Base-by-base conservation (phyloP, 2,113 vertebrate species). In the Lycocorax pyrrhopterus region DNA sequence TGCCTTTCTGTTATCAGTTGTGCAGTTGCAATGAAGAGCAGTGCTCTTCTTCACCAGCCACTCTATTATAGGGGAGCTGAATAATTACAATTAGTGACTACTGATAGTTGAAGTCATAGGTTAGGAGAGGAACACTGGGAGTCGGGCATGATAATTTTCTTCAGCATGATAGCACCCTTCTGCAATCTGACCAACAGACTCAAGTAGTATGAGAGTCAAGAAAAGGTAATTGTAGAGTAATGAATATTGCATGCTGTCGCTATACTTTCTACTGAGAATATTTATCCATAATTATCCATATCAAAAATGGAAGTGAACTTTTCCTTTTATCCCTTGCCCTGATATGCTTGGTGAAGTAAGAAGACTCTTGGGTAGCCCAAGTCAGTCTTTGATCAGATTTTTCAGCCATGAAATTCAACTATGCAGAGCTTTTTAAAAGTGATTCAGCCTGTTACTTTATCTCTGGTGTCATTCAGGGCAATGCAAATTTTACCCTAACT, bases 341-440 rank as follows among this genome's bases (percentile, higher is more conserved):
- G 39, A 39, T 90, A 43, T 16, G 2, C 19, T 74, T 46, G 17
- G 21, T 51, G 43, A 89, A 47, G 46, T 64, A 71, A 80, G 75
- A 89, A 66, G 67, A 44, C 11, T 79, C n/a, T 23, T 62, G 21
- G 13, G n/a, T 73, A 89, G 23, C 30, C 25, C 67, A 82, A 73
- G n/a, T 46, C 46, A 87, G 29, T 35, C 83, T 95, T 96, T 95
- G 80, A 86, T 94, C 69, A 78, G 60, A 56, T 26, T 91, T 95
- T 51, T 83, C 12, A 79, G 27, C 47, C 20, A 32, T 71, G 39
- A 83, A 88, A 53, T 87, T 82, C 35, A 76, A 23, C 51, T 66
- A 23, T 8, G 12, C 22, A 88, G 51, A 62, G 47, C 39, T 85
- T 79, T 87, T 82, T 16, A 20, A 10, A 87, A 76, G 47, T 52